phyloP scores from a whole-genome alignment of 2,888 invertebrate species.

The Cinara cedri region DNA sequence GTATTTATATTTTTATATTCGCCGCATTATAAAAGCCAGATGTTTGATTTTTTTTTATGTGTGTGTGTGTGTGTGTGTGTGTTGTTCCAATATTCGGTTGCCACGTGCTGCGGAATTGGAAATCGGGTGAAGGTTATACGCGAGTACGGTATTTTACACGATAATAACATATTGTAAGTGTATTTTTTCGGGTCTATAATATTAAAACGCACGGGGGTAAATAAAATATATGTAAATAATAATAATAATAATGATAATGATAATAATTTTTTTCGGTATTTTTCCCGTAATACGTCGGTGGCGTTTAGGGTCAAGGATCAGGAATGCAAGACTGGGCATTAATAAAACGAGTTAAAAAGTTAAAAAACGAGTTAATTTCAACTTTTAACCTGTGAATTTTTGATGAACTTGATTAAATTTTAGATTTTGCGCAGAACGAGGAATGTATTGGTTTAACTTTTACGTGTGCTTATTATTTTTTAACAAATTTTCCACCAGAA shows the following conservation, averaged over 20 bases:
- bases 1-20: slow-evolving; percentile 39
- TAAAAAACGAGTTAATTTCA: too few relatives aligned
- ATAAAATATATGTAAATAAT: too few relatives aligned
- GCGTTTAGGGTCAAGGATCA: slow-evolving; percentile 18
- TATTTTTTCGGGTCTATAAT: neutral
- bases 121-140: slow-evolving; percentile 32
- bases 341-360: too few relatives aligned
- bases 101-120: slow-evolving; percentile 25
- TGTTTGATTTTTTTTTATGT: slow-evolving; percentile 4
- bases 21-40: slow-evolving; percentile 28
- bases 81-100: slow-evolving; percentile 48
- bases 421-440: too few relatives aligned
- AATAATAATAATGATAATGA: neutral
- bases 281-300: neutral
- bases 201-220: neutral
- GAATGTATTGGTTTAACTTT: too few relatives aligned
- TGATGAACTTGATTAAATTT: too few relatives aligned
- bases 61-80: neutral
- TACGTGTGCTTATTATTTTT: neutral
- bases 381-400: too few relatives aligned
- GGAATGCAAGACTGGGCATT: neutral
- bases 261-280: neutral
- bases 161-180: slow-evolving; percentile 18
- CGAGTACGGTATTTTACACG: neutral
- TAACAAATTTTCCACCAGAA: too few relatives aligned